A percentile compares a stretch with the other conserved stretches of the same genome.
phyloP scores from a whole-genome alignment of 2,797 vertebrate species.

The Nothura maculosa region DNA sequence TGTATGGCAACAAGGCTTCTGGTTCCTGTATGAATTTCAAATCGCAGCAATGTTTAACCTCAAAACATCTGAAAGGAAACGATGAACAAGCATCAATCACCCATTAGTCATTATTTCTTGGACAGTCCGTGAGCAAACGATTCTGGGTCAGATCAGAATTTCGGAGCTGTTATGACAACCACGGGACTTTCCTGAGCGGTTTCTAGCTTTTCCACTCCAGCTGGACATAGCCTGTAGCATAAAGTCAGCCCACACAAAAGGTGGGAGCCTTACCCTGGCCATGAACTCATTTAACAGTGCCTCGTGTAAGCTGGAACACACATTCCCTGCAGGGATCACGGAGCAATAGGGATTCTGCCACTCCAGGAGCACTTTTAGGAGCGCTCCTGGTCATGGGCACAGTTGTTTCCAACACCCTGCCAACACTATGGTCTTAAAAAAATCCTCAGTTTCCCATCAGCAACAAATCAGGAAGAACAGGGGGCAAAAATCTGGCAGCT shows the following conservation, averaged over 20 bases:
- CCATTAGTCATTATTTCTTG: constrained; percentile 18
- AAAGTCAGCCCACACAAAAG: background rate
- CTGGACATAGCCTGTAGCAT: background rate
- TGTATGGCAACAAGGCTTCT: constrained; percentile 62
- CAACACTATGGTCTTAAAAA: background rate
- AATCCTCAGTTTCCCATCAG: background rate
- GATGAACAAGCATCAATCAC: background rate
- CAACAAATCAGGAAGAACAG: background rate
- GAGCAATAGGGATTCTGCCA: background rate
- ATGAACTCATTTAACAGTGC: background rate
- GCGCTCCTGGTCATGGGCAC: background rate
- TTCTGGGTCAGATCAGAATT: background rate
- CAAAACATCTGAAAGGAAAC: constrained; percentile 5
- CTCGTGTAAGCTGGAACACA: background rate
- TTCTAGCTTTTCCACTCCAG: background rate
- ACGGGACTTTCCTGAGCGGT: rapidly evolving
- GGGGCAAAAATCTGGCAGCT: background rate
- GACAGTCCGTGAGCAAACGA: background rate
- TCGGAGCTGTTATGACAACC: background rate
- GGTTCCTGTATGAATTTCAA: constrained; percentile 35
- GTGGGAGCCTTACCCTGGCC: background rate
- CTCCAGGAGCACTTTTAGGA: background rate
- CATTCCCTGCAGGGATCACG: rapidly evolving
- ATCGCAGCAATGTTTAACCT: constrained; percentile 39
- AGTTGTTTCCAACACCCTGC: background rate